Conservation (phyloP, 2,113 vertebrate genomes). For the Nesogale talazaci region DNA sequence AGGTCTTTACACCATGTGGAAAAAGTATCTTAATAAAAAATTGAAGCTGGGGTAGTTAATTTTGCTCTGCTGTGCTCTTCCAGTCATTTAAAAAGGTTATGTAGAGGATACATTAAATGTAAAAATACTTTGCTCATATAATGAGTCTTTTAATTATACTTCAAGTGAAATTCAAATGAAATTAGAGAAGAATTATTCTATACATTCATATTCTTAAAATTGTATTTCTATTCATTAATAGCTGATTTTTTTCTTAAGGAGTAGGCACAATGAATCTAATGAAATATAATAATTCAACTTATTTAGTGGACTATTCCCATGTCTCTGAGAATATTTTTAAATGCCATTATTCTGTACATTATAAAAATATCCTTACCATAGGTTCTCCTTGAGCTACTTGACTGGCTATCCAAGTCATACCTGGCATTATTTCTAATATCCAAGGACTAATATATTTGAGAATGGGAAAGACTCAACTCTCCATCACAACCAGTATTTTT, state of each 20-base stretch:
- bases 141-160: conserved; percentile 44
- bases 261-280: neutral
- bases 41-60: neutral
- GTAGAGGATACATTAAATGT: conserved; percentile 12
- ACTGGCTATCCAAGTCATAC: neutral
- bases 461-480: neutral
- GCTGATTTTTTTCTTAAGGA: conserved; percentile 36
- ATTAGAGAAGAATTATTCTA: conserved; percentile 45
- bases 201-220: conserved; percentile 34
- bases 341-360: neutral
- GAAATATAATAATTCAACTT: neutral
- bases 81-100: conserved; percentile 27
- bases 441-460: too few relatives aligned
- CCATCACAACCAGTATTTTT: neutral
- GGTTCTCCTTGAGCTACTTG: neutral
- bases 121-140: conserved; percentile 43
- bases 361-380: neutral
- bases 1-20: conserved; percentile 4
- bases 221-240: conserved; percentile 17
- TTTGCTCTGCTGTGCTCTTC: neutral
- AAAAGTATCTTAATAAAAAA: neutral
- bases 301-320: neutral
- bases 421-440: neutral
- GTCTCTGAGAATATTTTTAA: neutral
- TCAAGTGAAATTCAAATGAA: conserved; percentile 52